Percentiles rank a stretch among this genome's conserved stretches.
phyloP scores from a whole-genome alignment of 2,888 invertebrate genomes.

The Luffia ferchaultella region DNA sequence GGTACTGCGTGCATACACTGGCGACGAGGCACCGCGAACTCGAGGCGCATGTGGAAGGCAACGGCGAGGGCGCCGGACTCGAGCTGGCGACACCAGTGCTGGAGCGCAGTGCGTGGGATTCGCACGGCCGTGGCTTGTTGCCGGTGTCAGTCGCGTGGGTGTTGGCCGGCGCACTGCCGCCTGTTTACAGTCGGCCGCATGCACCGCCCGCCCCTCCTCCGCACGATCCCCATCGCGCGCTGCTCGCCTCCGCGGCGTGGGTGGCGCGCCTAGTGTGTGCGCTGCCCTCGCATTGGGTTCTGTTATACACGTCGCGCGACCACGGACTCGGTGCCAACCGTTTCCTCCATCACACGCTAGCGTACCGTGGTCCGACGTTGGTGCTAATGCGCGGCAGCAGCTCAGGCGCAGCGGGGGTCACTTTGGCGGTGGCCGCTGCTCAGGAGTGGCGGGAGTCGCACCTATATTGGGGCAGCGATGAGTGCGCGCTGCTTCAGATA shows the following conservation, averaged over 20 bases:
- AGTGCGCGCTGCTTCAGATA: conserved; percentile 79
- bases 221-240: conserved; percentile 29
- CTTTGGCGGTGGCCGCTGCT: conserved; percentile 80
- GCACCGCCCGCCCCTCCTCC: conserved; percentile 30
- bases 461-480: conserved; percentile 84
- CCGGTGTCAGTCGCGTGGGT: conserved; percentile 76
- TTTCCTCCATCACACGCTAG: conserved; percentile 86
- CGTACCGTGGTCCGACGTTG: conserved; percentile 75
- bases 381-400: conserved; percentile 50
- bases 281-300: conserved; percentile 83
- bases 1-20: conserved; percentile 57
- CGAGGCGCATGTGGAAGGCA: conserved; percentile 26
- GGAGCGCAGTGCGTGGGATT: conserved; percentile 39
- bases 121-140: conserved; percentile 41
- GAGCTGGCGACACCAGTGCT: conserved; percentile 80
- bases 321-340: conserved; percentile 90
- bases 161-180: conserved; percentile 70
- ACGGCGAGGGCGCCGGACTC: conserved; percentile 50
- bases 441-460: conserved; percentile 88
- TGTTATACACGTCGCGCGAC: conserved; percentile 83
- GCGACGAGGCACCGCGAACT: conserved; percentile 67
- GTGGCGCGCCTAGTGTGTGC: conserved; percentile 71
- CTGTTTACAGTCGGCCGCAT: conserved; percentile 59
- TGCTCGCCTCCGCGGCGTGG: conserved; percentile 64
- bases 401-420: conserved; percentile 56